Conservation (phyloP, 2,797 vertebrate genomes). For the Argya squamiceps region DNA sequence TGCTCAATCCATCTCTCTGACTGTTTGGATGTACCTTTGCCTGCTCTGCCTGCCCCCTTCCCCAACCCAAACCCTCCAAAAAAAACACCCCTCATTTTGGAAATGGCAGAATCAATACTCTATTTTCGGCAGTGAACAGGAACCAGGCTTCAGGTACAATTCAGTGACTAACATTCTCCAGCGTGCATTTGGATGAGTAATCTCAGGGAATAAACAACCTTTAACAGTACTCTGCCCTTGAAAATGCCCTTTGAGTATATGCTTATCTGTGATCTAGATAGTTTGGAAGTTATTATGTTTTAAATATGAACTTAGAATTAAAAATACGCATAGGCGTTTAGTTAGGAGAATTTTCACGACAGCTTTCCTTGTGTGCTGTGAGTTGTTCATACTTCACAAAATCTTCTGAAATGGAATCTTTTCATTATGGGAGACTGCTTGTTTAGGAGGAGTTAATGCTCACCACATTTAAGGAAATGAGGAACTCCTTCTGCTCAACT, state of each 20-base stretch:
- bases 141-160: not conserved
- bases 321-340: not conserved
- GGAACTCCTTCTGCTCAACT: not conserved
- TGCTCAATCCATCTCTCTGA: not conserved
- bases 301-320: not conserved
- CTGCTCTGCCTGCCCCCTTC: rapidly evolving
- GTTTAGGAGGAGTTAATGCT: not conserved
- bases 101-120: not conserved
- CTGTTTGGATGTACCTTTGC: not conserved
- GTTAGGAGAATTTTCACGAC: not conserved
- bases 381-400: not conserved
- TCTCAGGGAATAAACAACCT: not conserved
- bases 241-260: not conserved
- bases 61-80: not conserved
- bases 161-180: not conserved
- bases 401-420: not conserved
- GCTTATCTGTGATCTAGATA: not conserved
- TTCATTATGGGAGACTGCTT: not conserved
- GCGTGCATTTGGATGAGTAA: not conserved
- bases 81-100: rapidly evolving
- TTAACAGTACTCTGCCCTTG: not conserved
- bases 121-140: not conserved
- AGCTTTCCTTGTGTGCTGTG: no score
- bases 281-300: not conserved
- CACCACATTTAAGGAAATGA: not conserved